phyloP scores from a whole-genome alignment of 2,888 invertebrate genomes.

The Nomada flava region DNA sequence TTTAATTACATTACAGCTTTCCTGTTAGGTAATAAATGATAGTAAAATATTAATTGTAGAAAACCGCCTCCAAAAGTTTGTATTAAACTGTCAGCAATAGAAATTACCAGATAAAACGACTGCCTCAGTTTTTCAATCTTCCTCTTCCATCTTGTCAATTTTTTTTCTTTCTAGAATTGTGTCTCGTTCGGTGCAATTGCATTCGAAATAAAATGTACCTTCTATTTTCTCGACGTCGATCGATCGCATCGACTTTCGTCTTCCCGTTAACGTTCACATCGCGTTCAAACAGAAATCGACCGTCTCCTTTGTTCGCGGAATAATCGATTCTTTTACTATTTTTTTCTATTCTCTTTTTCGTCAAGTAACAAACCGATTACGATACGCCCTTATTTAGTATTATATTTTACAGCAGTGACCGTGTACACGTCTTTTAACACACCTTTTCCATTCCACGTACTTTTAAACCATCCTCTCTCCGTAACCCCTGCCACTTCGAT shows the following conservation, averaged over 20 bases:
- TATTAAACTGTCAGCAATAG: too few relatives aligned
- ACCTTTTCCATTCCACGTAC: conserved; percentile 69
- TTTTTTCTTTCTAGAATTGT: background rate
- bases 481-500: conserved; percentile 74
- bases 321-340: background rate
- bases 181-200: conserved; percentile 10
- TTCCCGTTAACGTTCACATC: too few relatives aligned
- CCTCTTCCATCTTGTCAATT: conserved; percentile 1
- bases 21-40: too few relatives aligned
- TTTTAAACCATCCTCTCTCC: conserved; percentile 57
- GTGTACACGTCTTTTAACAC: conserved; percentile 60
- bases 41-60: too few relatives aligned
- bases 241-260: too few relatives aligned
- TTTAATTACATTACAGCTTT: too few relatives aligned
- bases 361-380: conserved; percentile 30
- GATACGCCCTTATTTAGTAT: conserved; percentile 51
- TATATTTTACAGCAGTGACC: conserved; percentile 65
- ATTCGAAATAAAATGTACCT: conserved; percentile 26
- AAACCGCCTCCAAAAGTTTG: too few relatives aligned
- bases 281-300: background rate
- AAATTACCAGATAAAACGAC: too few relatives aligned
- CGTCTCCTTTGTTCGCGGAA: background rate
- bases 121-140: background rate
- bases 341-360: background rate
- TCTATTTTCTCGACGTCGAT: background rate